phyloP scores from a whole-genome alignment of 2,888 invertebrate genomes.

The Parascotia fuliginaria region DNA sequence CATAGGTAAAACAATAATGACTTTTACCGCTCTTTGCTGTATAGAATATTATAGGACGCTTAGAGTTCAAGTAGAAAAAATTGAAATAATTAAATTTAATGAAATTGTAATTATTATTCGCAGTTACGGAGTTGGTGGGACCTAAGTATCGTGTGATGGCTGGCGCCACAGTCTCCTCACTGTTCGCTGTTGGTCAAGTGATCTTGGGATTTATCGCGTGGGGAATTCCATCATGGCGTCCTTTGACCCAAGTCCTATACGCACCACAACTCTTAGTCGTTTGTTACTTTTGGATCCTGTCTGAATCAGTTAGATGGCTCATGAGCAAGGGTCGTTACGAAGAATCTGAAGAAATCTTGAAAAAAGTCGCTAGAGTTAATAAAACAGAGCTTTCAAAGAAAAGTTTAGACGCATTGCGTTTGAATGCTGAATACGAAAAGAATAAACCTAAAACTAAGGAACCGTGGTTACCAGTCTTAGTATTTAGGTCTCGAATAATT shows the following conservation, averaged over 20 bases:
- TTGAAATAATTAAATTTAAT: not conserved
- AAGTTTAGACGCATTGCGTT: conserved; percentile 74
- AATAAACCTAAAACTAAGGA: conserved; percentile 61
- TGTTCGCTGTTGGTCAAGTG: conserved; percentile 92
- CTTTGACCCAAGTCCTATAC: conserved; percentile 88
- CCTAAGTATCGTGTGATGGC: conserved; percentile 90
- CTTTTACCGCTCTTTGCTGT: too few species aligned
- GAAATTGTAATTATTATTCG: conserved; percentile 20
- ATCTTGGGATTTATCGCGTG: conserved; percentile 89
- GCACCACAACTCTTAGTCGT: conserved; percentile 89
- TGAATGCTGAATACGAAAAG: conserved; percentile 68
- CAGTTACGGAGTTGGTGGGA: conserved; percentile 92
- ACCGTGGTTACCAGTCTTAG: conserved; percentile 63
- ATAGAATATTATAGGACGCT: too few species aligned
- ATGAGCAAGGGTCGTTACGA: conserved; percentile 89
- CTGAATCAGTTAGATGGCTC: conserved; percentile 92
- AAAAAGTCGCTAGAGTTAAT: conserved; percentile 87
- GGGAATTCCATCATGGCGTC: conserved; percentile 89
- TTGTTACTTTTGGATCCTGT: conserved; percentile 89
- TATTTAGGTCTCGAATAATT: conserved; percentile 62
- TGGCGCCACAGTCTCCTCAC: conserved; percentile 89
- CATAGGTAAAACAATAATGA: too few species aligned
- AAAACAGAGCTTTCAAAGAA: conserved; percentile 83
- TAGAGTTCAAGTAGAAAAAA: too few species aligned
- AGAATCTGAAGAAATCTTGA: conserved; percentile 87